These are phyloP conservation scores for Melipona quadrifasciata DNA, from an alignment of 1,140 invertebrate species.

Conservation along the genomic window DNA sequence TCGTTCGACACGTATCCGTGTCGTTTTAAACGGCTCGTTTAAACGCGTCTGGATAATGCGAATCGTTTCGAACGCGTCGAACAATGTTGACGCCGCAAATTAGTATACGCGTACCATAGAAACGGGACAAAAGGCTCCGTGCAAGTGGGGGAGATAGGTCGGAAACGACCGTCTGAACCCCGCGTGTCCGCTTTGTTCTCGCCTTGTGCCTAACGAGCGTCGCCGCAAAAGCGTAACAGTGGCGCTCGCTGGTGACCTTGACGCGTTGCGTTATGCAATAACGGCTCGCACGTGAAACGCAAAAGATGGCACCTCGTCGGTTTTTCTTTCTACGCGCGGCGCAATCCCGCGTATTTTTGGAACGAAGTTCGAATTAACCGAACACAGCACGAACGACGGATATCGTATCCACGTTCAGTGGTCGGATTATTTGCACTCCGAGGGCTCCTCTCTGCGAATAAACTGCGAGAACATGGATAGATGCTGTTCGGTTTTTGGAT, in stretches of 20 bases:
- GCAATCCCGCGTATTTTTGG: conserved; percentile 3
- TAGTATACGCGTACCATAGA: conserved; percentile 28
- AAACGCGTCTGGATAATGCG: not conserved
- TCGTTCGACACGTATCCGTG: not conserved
- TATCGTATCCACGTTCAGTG: too few relatives aligned
- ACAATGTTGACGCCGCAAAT: conserved; percentile 23
- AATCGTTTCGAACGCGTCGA: conserved; percentile 25
- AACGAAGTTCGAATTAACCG: conserved; percentile 30
- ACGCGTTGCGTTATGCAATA: conserved; percentile 52
- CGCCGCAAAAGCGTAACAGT: conserved; percentile 58
- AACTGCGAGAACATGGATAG: not conserved
- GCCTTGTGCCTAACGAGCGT: conserved; percentile 46
- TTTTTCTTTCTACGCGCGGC: conserved; percentile 21
- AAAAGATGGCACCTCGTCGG: not conserved
- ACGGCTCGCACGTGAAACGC: conserved; percentile 31
- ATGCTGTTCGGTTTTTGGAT: too few relatives aligned
- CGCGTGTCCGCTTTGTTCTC: conserved; percentile 57
- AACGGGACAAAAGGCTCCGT: conserved; percentile 29
- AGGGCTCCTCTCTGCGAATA: not conserved
- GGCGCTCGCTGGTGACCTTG: conserved; percentile 44
- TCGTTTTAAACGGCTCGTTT: not conserved
- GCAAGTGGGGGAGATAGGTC: conserved; percentile 5
- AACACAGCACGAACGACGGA: not conserved
- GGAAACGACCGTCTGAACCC: conserved; percentile 45
- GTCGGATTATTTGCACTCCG: conserved; percentile 4